Percentiles rank a stretch among this genome's conserved stretches.
Conservation (phyloP, 2,888 invertebrate genomes). For the Idaea biselata region DNA sequence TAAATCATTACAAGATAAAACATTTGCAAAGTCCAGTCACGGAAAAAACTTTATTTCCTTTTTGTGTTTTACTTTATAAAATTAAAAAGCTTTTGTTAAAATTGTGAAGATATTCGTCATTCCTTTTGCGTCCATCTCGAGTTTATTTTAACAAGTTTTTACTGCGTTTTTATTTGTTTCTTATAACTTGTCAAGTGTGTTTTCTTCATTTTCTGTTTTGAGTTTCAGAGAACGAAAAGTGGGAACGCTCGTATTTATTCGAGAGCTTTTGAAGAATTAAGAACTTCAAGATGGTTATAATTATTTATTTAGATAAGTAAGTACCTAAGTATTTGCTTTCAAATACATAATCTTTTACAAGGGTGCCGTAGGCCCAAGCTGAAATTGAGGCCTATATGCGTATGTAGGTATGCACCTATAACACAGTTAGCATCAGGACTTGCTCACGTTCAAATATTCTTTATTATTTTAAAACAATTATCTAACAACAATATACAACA, state of each 20-base stretch:
- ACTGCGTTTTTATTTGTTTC: conserved; percentile 28
- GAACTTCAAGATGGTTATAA: not conserved
- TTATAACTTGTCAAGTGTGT: conserved; percentile 39
- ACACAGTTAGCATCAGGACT: too few relatives aligned
- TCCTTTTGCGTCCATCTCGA: conserved; percentile 42
- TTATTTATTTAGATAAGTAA: too few relatives aligned
- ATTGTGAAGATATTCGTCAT: conserved; percentile 49
- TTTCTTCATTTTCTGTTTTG: not conserved
- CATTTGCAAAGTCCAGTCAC: conserved; percentile 48
- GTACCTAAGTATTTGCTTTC: too few relatives aligned
- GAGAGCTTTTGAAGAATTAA: not conserved
- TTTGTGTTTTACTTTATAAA: conserved; percentile 43
- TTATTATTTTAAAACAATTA: too few relatives aligned
- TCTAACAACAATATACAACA: too few relatives aligned
- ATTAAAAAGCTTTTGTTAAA: conserved; percentile 53
- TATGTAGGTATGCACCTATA: too few relatives aligned
- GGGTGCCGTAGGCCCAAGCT: too few relatives aligned
- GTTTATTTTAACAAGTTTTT: conserved; percentile 41
- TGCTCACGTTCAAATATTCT: too few relatives aligned
- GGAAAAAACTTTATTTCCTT: conserved; percentile 43
- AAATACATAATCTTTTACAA: too few relatives aligned
- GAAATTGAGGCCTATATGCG: too few relatives aligned
- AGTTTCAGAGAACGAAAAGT: not conserved
- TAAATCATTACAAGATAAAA: conserved; percentile 5
- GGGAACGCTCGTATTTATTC: not conserved